These are phyloP conservation scores for Xestia xanthographa DNA, from an alignment of 2,888 invertebrate genomes.

Conservation along the genomic window DNA sequence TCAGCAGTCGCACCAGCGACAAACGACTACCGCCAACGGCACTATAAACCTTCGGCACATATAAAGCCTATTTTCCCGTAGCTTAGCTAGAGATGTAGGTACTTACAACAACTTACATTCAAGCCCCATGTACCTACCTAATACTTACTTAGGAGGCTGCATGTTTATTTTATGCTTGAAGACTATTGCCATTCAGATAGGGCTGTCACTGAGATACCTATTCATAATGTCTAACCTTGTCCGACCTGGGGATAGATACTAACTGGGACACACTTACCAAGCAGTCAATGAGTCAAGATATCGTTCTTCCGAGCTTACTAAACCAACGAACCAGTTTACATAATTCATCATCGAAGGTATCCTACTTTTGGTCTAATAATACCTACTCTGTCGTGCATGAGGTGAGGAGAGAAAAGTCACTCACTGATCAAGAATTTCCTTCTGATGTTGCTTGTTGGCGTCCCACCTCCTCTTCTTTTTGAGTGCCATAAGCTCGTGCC, in stretches of 20 bases:
- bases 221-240: neutral
- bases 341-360: neutral
- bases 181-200: neutral
- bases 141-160: neutral
- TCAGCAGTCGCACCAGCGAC: neutral
- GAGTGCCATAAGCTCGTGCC: conserved; percentile 76
- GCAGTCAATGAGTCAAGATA: neutral
- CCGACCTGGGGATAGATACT: neutral
- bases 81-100: neutral
- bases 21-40: neutral
- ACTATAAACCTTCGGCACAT: neutral
- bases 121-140: no score
- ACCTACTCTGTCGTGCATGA: neutral
- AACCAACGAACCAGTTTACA: neutral
- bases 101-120: neutral
- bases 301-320: neutral
- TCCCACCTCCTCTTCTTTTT: conserved; percentile 75
- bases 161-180: neutral
- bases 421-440: conserved; percentile 84
- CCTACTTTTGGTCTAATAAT: neutral
- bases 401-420: conserved; percentile 47
- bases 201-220: neutral
- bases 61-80: neutral
- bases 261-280: neutral
- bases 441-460: conserved; percentile 81